A percentile compares a stretch with the other conserved stretches of the same genome.
These are phyloP conservation scores for Dynastes maya DNA, from an alignment of 2,888 invertebrate genomes.

Conservation along the genomic window DNA sequence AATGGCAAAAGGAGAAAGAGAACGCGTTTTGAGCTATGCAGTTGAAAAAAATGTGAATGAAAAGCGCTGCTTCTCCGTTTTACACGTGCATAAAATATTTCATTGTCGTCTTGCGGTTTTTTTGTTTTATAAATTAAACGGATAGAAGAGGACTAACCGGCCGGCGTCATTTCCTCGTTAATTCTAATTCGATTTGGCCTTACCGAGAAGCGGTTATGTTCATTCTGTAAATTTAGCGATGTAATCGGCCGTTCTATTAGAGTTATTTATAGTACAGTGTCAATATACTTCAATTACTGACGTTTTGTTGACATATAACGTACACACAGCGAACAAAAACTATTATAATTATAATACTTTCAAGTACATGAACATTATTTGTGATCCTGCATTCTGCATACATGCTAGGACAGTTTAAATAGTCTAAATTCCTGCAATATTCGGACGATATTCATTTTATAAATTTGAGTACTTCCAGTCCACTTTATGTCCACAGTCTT, in stretches of 20 bases:
- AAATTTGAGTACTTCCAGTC: too few species aligned
- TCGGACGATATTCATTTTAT: too few species aligned
- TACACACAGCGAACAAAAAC: too few species aligned
- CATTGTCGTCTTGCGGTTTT: constrained; percentile 21
- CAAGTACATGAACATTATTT: too few species aligned
- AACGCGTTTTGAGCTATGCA: constrained; percentile 5
- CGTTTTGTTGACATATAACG: not conserved
- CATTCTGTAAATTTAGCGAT: constrained; percentile 31
- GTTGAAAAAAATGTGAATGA: constrained; percentile 28
- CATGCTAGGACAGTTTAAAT: too few species aligned
- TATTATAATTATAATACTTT: too few species aligned
- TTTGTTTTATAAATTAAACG: constrained; percentile 24
- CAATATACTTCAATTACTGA: constrained; percentile 4
- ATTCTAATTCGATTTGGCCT: constrained; percentile 36
- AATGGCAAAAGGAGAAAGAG: constrained; percentile 10
- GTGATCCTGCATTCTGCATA: too few species aligned
- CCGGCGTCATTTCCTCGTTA: constrained; percentile 41
- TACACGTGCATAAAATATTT: constrained; percentile 31
- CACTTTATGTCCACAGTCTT: too few species aligned
- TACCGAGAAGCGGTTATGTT: constrained; percentile 28
- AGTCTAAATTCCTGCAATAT: too few species aligned
- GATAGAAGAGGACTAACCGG: not conserved
- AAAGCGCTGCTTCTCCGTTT: constrained; percentile 11
- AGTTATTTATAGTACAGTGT: constrained; percentile 14
- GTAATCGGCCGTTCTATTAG: constrained; percentile 13